Base-by-base conservation (phyloP, 2,888 invertebrate species). In the Drosophila anomelani region DNA sequence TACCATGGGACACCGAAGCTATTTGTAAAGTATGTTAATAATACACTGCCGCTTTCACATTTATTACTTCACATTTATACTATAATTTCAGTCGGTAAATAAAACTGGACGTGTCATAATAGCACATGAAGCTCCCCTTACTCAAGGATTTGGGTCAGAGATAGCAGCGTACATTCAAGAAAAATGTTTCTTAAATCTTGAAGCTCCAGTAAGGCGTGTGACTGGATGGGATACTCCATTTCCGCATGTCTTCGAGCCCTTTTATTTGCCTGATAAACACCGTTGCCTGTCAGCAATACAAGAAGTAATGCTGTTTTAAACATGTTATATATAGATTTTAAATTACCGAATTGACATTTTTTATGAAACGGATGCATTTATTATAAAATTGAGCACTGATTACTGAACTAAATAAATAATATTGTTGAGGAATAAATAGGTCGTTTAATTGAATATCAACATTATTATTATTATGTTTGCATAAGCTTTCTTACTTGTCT, bases 191-290 rank as follows among this genome's bases (percentile, higher is more conserved):
- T 94, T 99, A 46, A 95, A 97, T 91, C 94, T 99, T 81, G 98
- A 99, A 92, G 98, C 99, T 1, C 99, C 99, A 0, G 94, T 99
- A 15, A 93, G 94, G 49, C 94, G 99, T 77, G 97, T 98, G 54
- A 95, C 98, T 29, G 92, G 99, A 13, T 98, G 98, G 95, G 99
- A 99, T 94, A 97, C 98, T 4, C 99, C 99, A 13, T 99, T 99
- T 93, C 98, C 99, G 7, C 98, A 98, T 93, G 95, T 98, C 54
- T 98, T 96, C 93, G 99, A 99, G 92, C 96, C 97, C 0, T 97
- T 99, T 93, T 99, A 99, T 93, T 92, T 99, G 79, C 99, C 99
- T 1, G 97, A 97, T 92, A 97, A 96, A 92, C 97, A 97, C 96
- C 94, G 98, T 57, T 98, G 98, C 91, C 94, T 97, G 71, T 95